Evolutionary conservation across 1,140 invertebrate genomes (phyloP).

Genomic region (Pseudomyrmex pallidus): DNA sequence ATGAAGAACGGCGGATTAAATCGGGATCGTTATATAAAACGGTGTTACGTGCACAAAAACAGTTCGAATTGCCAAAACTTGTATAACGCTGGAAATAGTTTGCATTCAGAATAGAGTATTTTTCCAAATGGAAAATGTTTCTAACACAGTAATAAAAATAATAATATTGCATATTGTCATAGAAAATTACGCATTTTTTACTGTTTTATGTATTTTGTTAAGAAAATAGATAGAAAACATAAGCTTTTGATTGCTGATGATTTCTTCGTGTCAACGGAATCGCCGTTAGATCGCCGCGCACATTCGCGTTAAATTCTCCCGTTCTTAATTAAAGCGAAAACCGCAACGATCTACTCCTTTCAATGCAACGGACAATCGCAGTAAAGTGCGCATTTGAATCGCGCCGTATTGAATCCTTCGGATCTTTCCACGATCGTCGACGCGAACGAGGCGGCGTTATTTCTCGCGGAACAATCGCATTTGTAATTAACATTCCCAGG

Average conservation of each 20-base stretch:
- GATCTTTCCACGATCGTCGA: constrained; percentile 56
- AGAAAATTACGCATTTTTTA: background rate
- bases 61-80: background rate
- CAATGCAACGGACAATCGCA: constrained; percentile 14
- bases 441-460: constrained; percentile 17
- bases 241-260: background rate
- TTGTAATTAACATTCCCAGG: constrained; percentile 61
- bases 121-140: too few species aligned
- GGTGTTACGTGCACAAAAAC: constrained; percentile 1
- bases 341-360: background rate
- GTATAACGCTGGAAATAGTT: background rate
- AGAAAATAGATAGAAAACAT: background rate
- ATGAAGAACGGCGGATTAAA: constrained; percentile 8
- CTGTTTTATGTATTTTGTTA: background rate
- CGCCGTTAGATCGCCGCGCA: background rate
- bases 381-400: constrained; percentile 26
- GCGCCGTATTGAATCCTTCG: constrained; percentile 19
- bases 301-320: constrained; percentile 4
- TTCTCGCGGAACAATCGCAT: constrained; percentile 62
- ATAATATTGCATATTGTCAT: too few species aligned
- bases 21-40: constrained; percentile 15
- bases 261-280: background rate
- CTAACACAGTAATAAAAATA: background rate
- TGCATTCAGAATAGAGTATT: too few species aligned
- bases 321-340: constrained; percentile 19